Base-by-base conservation (phyloP, 2,888 invertebrate species). In the Zygogramma bicolorata region DNA sequence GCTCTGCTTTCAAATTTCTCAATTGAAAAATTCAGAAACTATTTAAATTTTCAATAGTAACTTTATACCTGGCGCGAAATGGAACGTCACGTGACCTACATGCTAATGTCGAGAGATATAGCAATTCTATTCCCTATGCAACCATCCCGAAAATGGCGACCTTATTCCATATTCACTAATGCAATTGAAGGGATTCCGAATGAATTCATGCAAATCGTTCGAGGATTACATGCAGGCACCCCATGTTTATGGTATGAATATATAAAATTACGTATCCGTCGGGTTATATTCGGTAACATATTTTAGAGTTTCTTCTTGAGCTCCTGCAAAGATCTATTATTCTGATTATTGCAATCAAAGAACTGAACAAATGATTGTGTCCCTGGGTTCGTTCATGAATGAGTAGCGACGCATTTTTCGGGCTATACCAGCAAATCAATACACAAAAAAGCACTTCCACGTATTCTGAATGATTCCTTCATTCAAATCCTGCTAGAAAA, bases 11-110 rank as follows among this genome's bases (percentile, higher is more conserved):
- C 58, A 67, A 74, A 58, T 63, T 68, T 70, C 59, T 40, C 67
- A 63, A 75, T 72, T 77, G 74, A 76, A 76, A 79, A 79, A 77
- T 77, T 77, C 72, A 75, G 73, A 70, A 76, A 79, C 77, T 76
- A 77, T 79, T 76, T 76, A 76, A 76, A 79, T 71, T 77, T 75
- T 75, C 76, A 77, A 76, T 76, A 68, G 69, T 68, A 66, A 70
- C 62, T 68, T 74, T 67, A 75, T 72, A 70, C 68, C 75, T 75
- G 69, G 71, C 68, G 68, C 46, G 60, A 71, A 62, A 65, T 20
- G 25, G 61, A 46, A 61, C 71, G 70, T 72, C 71, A 77, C 77
- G 76, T 76, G 77, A 69, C 75, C 67, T 65, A 77, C 74, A 77
- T 76, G 73, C 68, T 77, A 77, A 77, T 70, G 60, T 34, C 40